phyloP scores from a whole-genome alignment of 2,797 vertebrate genomes.

The Gymnoscopelus braueri region DNA sequence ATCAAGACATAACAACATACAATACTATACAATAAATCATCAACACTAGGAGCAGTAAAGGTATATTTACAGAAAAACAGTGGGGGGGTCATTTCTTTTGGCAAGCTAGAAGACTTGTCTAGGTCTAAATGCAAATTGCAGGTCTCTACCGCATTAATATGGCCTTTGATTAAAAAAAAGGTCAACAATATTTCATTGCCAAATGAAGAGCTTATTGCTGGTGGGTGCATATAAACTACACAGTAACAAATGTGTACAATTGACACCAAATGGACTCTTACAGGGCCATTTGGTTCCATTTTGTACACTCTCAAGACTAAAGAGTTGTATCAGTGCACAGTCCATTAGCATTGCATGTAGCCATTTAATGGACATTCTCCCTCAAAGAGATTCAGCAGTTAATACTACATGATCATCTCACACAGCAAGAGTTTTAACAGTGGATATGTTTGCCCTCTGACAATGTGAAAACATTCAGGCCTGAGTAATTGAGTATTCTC shows the following conservation, averaged over 20 bases:
- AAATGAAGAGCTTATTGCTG: constrained; percentile 11
- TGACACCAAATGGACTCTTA: no score
- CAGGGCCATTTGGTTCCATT: no score
- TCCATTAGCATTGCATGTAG: constrained; percentile 13
- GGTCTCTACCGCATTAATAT: constrained; percentile 21
- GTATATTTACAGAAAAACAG: no score
- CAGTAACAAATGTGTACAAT: no score
- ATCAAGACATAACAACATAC: no score
- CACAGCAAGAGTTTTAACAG: neutral
- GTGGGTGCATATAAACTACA: constrained; percentile 1
- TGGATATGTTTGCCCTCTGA: constrained; percentile 15
- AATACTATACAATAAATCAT: no score
- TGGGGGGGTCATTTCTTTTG: no score
- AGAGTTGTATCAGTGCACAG: neutral
- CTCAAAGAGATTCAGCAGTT: neutral
- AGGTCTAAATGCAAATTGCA: neutral
- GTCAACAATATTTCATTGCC: constrained; percentile 41
- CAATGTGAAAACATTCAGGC: constrained; percentile 31
- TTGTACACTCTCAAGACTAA: no score
- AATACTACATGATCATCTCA: neutral
- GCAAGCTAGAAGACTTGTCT: neutral
- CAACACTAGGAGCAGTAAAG: no score
- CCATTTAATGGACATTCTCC: neutral
- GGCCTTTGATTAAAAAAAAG: constrained; percentile 39
- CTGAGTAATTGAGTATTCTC: constrained; percentile 11